These are phyloP conservation scores for Thelaira solivaga DNA, from an alignment of 2,888 invertebrate genomes.

Conservation along the genomic window DNA sequence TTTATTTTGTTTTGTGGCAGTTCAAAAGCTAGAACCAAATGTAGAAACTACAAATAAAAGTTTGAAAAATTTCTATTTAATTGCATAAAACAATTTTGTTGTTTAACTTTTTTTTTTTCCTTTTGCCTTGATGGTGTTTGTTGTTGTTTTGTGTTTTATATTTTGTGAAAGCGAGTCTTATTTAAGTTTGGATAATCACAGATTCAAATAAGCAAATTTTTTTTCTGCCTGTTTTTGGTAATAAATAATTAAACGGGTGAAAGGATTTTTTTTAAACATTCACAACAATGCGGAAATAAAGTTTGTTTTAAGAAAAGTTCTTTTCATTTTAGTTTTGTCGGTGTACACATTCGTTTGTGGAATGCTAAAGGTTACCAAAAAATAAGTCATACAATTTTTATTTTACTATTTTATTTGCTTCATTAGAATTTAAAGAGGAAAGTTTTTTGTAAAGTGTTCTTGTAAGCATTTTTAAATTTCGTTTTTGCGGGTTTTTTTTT, in stretches of 20 bases:
- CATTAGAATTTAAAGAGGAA: too few relatives aligned
- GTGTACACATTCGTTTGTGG: background rate
- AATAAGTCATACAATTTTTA: background rate
- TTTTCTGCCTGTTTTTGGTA: background rate
- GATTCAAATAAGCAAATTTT: slow-evolving; percentile 16
- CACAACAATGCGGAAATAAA: slow-evolving; percentile 30
- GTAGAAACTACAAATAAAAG: background rate
- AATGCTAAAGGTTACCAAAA: background rate
- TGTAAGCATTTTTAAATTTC: too few relatives aligned
- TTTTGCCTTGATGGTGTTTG: too few relatives aligned
- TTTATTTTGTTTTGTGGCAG: background rate
- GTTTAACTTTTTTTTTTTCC: slow-evolving; percentile 4
- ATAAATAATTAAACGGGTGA: slow-evolving; percentile 32
- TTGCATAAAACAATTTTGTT: slow-evolving; percentile 23
- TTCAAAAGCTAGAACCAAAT: slow-evolving; percentile 21
- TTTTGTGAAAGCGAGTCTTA: slow-evolving; percentile 2
- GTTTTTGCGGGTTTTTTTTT: too few relatives aligned
- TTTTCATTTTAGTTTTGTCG: too few relatives aligned
- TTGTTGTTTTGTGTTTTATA: too few relatives aligned
- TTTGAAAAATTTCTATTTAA: slow-evolving; percentile 32
- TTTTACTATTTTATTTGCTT: too few relatives aligned
- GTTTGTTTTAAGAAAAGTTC: background rate
- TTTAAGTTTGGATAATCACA: slow-evolving; percentile 9
- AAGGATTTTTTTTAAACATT: slow-evolving; percentile 9
- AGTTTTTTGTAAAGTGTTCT: too few relatives aligned